Evolutionary conservation across 2,113 vertebrate genomes (phyloP).

Genomic region (Micronisus gabar): DNA sequence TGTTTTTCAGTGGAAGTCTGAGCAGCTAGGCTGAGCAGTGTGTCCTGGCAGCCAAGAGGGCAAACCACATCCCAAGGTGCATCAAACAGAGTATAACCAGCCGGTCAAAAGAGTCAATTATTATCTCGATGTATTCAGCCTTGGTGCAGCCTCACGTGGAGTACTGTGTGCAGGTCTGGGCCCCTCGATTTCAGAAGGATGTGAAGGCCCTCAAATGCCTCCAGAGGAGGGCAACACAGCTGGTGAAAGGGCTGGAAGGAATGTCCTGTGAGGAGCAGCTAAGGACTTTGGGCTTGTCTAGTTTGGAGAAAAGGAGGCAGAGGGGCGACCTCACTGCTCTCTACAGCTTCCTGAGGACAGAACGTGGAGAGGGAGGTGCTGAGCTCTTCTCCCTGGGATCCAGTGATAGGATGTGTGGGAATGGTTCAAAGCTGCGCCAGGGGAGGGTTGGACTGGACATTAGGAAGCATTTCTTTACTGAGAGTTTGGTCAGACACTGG

Average conservation of each 20-base stretch:
- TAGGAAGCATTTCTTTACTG: background rate
- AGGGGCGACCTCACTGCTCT: no score
- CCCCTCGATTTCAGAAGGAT: background rate
- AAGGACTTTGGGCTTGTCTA: background rate
- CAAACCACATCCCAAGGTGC: fast-evolving
- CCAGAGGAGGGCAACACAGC: background rate
- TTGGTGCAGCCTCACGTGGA: background rate
- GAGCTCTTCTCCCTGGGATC: no score
- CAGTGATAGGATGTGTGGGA: background rate
- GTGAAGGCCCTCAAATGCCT: background rate
- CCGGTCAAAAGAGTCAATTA: background rate
- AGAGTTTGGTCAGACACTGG: background rate
- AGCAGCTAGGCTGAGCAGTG: background rate
- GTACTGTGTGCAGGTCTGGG: background rate
- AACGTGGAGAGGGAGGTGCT: no score
- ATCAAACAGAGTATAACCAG: background rate
- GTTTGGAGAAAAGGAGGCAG: background rate
- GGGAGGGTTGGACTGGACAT: no score
- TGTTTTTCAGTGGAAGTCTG: background rate
- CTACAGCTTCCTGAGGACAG: background rate
- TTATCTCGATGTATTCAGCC: no score
- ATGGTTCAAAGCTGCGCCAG: background rate
- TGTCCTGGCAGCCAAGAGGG: background rate
- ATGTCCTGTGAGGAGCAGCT: background rate
- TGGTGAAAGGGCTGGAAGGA: background rate